Base-by-base conservation (phyloP, 2,797 vertebrate species). In the Neosilurus hyrtlii region DNA sequence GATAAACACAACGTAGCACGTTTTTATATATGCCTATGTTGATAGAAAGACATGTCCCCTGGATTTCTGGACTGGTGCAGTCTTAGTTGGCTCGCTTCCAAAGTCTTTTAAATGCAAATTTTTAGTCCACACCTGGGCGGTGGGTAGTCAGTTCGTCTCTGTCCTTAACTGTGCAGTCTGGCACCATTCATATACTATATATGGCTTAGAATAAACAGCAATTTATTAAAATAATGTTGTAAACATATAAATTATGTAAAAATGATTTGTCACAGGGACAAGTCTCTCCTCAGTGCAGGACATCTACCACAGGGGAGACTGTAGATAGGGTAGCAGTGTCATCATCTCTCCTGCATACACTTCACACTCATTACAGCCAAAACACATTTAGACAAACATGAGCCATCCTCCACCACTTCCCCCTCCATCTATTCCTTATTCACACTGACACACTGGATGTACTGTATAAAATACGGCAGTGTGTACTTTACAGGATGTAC, bases 41-140 rank as follows among this genome's bases (percentile, higher is more conserved):
- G 12, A 77, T 62, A 61, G 35, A 76, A 76, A 77, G 57, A n/a
- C 5, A n/a, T 16, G 35, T 61, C 43, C 14, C 35, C 3, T 59
- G 52, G 20, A 56, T 56, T 73, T 73, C 26, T 74, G 18, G 16
- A 71, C 52, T 30, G 72, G 72, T 75, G 72, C 54, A 37, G 72
- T 22, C 26, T 57, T 57, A 57, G 54, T 35, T 14, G 26, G 2
- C 72, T 74, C 18, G 35, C 18, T 22, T 22, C 54, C 72, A 2
- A 37, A 57, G 54, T 14, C 72, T 57, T 74, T 57, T n/a, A 74
- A 74, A 57, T 57, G 72, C 54, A 35, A 59, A 75, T 75, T 43
- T 43, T 2, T 49, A 24, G 7, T 24, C 12, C 74, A 77, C 74
- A 77, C 12, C 57, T 62, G 35, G 26, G 7, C 37, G 2, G 6